Evolutionary conservation across 2,113 vertebrate species (phyloP), one percentile per base, ranked within the genome.

Genomic region (Numenius arquata): DNA sequence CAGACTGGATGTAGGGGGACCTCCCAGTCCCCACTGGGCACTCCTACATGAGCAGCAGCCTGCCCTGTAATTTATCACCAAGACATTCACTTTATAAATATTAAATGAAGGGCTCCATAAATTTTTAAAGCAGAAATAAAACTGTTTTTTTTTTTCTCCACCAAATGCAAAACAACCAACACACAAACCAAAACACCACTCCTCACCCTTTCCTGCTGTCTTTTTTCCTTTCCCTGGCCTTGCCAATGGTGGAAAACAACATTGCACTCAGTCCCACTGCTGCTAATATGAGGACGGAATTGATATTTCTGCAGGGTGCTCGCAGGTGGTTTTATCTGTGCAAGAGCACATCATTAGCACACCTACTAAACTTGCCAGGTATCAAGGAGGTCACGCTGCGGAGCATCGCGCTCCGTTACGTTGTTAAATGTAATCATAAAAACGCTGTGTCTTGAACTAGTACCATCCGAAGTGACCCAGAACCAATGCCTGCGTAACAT

Each of bases 51-150:
- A 88, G 52, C 45, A 89, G 55, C 43, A 73, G 36, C 20, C 75
- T 92, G 85, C 66, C 90, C 89, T 91, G 43, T 91, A 96, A 96
- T 97, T 96, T 92, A 96, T 95, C 79, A 96, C 68, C 55, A 89
- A 85, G 91, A 94, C 87, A 59, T 52, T 88, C 59, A 85, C 87
- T 88, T 95, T 77, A 96, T 97, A 97, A 97, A 96, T 97, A 97
- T 93, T 96, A 94, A 93, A 96, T 97, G 88, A 97, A 93, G 93
- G 72, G 63, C 62, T 93, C 71, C 73, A 95, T 97, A 87, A 90
- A 97, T 96, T 91, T 97, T 97, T 97, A 95, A 97, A 3, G 0
- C 53, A 70, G 85, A 94, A 89, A 91, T 96, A 96, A 95, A 96
- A 74, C n/a, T n/a, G n/a, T n/a, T n/a, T n/a, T n/a, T n/a, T n/a